Evolutionary conservation across 2,888 invertebrate genomes (phyloP), one percentile per base, ranked within the genome.

Genomic region (Cantharis rustica): DNA sequence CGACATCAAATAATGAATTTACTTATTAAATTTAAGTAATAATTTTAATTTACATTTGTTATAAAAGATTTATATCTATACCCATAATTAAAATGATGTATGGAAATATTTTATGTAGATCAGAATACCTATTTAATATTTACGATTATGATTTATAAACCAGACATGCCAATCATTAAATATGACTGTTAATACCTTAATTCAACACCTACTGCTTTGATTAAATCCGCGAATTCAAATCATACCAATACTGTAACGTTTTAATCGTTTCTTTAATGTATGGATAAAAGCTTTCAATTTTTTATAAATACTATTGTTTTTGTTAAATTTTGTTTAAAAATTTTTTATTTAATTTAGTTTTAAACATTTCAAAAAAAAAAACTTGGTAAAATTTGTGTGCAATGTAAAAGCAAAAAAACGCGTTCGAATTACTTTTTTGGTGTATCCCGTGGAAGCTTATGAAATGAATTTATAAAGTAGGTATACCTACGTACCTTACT

Each of bases 181-280:
- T 23, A 23, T 84, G 86, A 84, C 85, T 82, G 84, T 83, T 82
- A 85, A 78, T 84, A 84, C 86, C 86, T 86, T 86, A 86, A 86
- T 87, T 87, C 87, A 86, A 86, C 87, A 87, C 87, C 86, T 87
- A 82, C 83, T 81, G 84, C 84, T 86, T 85, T 85, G 86, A 87
- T 86, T 84, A 82, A 79, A 81, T 82, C 85, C 84, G 85, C 85
- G 84, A 84, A 66, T 85, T 83, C 81, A 81, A 81, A 82, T 84
- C 81, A 81, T 81, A 81, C 81, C 82, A 4, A 23, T 23, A 4
- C 1, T 47, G 47, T 47, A 47, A 82, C 82, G 81, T 84, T 84
- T 85, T 84, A 85, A 84, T 85, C 84, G 82, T 27, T 27, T 68
- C 82, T 84, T 81, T 85, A 84, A 86, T 86, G 86, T n/a, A 31